Conservation (phyloP, 2,797 vertebrate genomes). For the Rhinatrema bivittatum region DNA sequence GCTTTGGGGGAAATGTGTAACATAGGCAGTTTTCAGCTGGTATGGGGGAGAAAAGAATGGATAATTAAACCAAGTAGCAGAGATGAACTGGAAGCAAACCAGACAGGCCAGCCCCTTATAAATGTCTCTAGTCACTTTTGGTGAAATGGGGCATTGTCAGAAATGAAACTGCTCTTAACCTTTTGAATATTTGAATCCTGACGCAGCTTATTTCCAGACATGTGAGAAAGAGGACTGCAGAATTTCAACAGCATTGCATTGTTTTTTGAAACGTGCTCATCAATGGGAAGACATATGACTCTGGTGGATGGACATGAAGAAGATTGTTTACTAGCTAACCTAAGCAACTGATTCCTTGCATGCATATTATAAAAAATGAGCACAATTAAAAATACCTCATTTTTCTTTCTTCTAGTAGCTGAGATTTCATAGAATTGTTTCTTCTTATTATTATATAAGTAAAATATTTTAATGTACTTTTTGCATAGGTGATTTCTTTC, state of each 20-base stretch:
- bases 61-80: conserved; percentile 21
- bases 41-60: conserved; percentile 24
- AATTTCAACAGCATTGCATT: conserved; percentile 30
- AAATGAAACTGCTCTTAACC: conserved; percentile 37
- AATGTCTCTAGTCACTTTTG: conserved; percentile 25
- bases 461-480: too few species aligned
- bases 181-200: conserved; percentile 34
- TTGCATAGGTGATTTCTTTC: too few species aligned
- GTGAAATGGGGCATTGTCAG: conserved; percentile 32
- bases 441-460: too few species aligned
- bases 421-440: too few species aligned
- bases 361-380: too few species aligned
- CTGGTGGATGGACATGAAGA: too few species aligned
- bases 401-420: too few species aligned
- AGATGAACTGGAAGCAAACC: conserved; percentile 27
- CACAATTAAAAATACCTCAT: too few species aligned
- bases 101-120: conserved; percentile 21
- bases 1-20: conserved; percentile 36
- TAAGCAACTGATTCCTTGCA: too few species aligned
- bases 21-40: conserved; percentile 18
- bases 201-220: conserved; percentile 23
- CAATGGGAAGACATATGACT: too few species aligned
- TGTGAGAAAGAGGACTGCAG: conserved; percentile 27
- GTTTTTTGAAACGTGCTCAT: too few species aligned
- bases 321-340: too few species aligned